phyloP scores from a whole-genome alignment of 2,113 vertebrate genomes.

The Machaerirhynchus nigripectus region DNA sequence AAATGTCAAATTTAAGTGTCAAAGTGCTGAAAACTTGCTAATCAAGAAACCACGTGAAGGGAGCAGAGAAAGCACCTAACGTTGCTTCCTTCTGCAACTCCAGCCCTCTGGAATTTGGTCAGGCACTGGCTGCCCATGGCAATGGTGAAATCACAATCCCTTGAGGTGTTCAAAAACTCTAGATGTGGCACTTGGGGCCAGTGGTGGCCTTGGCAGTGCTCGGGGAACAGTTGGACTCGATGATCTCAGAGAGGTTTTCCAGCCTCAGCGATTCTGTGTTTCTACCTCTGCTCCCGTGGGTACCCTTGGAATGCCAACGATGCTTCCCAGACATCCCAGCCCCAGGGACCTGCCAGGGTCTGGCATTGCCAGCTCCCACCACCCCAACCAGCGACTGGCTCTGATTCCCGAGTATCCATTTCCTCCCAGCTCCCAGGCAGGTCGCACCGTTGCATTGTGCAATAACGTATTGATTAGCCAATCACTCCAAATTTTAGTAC shows the following conservation, averaged over 20 bases:
- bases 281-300: background rate
- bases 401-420: background rate
- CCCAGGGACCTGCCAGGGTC: background rate
- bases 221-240: accelerated
- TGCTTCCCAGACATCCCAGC: background rate
- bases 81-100: background rate
- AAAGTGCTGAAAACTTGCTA: background rate
- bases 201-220: background rate
- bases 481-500: conserved; percentile 71
- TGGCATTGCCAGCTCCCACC: background rate
- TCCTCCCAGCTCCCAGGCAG: background rate
- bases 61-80: background rate
- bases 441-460: background rate
- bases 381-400: background rate
- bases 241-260: background rate
- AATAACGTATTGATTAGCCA: conserved; percentile 46
- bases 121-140: background rate
- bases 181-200: background rate
- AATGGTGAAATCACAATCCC: background rate
- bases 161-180: background rate
- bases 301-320: background rate
- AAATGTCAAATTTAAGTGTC: background rate
- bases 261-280: background rate
- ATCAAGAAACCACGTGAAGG: background rate
- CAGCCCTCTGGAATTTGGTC: background rate